These are phyloP conservation scores for Muricea muricata DNA, from an alignment of 92 coral and sea anemone genomes.

Conservation along the genomic window DNA sequence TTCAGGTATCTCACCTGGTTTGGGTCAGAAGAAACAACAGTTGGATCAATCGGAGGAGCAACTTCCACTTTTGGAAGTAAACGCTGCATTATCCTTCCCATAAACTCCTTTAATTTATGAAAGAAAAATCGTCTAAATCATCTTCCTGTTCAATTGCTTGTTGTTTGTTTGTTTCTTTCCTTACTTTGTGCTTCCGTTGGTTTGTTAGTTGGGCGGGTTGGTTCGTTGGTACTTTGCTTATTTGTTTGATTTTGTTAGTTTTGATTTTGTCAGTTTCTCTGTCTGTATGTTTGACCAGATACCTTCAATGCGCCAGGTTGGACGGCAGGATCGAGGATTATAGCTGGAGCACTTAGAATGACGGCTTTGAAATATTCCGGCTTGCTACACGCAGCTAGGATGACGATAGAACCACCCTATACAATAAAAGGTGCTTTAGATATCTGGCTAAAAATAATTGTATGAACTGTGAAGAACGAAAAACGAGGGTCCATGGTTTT, in stretches of 20 bases:
- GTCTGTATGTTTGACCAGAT: too few relatives aligned
- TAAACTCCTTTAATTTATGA: slow-evolving; percentile 50
- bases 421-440: neutral
- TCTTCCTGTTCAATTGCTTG: too few relatives aligned
- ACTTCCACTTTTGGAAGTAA: slow-evolving; percentile 68
- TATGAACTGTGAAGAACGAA: too few relatives aligned
- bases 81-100: slow-evolving; percentile 60
- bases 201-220: neutral
- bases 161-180: neutral
- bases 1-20: slow-evolving; percentile 57
- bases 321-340: slow-evolving; percentile 66
- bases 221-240: too few relatives aligned
- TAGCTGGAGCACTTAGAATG: slow-evolving; percentile 81
- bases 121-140: too few relatives aligned
- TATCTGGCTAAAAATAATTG: too few relatives aligned
- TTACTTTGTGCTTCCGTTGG: neutral
- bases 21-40: slow-evolving; percentile 56
- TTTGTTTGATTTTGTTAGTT: too few relatives aligned
- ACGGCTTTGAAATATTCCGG: slow-evolving; percentile 84
- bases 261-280: too few relatives aligned
- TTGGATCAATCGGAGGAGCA: slow-evolving; percentile 68
- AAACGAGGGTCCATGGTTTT: too few relatives aligned
- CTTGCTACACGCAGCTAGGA: slow-evolving; percentile 73
- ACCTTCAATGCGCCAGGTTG: slow-evolving; percentile 63
- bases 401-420: slow-evolving; percentile 90